Evolutionary conservation across 53 echinoderm and acorn worm species (phyloP).

Genomic region (Paracentrotus lividus): DNA sequence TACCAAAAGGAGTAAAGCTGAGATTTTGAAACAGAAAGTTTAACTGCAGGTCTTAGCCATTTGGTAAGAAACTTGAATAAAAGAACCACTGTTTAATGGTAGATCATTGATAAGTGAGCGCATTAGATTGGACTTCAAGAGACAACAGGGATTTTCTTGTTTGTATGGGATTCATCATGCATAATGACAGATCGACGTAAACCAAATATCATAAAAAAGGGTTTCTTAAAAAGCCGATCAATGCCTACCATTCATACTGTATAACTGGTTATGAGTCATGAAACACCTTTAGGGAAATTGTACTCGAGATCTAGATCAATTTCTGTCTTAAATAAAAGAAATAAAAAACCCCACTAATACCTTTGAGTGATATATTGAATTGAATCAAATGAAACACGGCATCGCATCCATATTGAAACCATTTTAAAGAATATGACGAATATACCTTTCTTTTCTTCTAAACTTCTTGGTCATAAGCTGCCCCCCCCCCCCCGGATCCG

Average conservation of each 20-base stretch:
- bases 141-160: constrained; percentile 63
- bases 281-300: background rate
- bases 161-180: background rate
- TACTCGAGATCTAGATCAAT: background rate
- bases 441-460: background rate
- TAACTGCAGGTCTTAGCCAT: background rate
- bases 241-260: background rate
- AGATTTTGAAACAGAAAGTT: background rate
- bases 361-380: background rate
- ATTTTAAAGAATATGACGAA: background rate
- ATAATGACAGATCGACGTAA: constrained; percentile 32
- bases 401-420: background rate
- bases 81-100: constrained; percentile 8
- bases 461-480: too few relatives aligned
- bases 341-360: background rate
- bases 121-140: constrained; percentile 36
- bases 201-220: constrained; percentile 1
- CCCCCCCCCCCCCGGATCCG: too few relatives aligned
- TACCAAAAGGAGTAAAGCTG: too few relatives aligned
- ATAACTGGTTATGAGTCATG: constrained; percentile 3
- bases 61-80: background rate
- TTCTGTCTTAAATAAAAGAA: background rate
- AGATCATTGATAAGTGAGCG: constrained; percentile 35
- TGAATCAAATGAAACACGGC: background rate
- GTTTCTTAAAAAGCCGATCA: constrained; percentile 31